Evolutionary conservation across 2,888 invertebrate genomes (phyloP).

Genomic region (Slavum lentiscoides): DNA sequence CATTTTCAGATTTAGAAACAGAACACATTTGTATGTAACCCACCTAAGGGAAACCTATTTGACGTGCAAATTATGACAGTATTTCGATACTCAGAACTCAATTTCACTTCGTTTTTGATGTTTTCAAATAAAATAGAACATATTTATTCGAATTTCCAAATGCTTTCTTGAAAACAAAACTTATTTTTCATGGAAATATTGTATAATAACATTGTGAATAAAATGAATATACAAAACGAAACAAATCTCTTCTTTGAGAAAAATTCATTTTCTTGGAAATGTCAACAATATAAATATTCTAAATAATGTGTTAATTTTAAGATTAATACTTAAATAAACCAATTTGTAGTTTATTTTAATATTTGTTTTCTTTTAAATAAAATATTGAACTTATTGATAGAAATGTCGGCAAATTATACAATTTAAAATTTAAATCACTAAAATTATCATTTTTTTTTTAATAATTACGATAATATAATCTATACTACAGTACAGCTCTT

Average conservation of each 20-base stretch:
- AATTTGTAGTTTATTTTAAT: too few relatives aligned
- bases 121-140: background rate
- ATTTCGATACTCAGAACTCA: background rate
- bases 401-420: too few relatives aligned
- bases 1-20: background rate
- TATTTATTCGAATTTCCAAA: background rate
- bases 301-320: background rate
- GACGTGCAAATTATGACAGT: background rate
- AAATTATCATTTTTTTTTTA: too few relatives aligned
- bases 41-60: background rate
- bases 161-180: background rate
- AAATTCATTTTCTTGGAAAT: background rate
- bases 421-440: too few relatives aligned
- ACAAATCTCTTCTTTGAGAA: background rate
- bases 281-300: background rate
- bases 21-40: background rate
- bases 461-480: too few relatives aligned
- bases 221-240: background rate
- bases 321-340: background rate
- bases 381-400: too few relatives aligned
- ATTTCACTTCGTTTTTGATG: constrained; percentile 3
- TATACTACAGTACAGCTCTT: too few relatives aligned
- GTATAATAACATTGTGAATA: background rate
- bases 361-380: too few relatives aligned
- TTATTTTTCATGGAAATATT: background rate